Evolutionary conservation across 2,888 invertebrate species (phyloP).

Genomic region (Eucriotettix oculatus): DNA sequence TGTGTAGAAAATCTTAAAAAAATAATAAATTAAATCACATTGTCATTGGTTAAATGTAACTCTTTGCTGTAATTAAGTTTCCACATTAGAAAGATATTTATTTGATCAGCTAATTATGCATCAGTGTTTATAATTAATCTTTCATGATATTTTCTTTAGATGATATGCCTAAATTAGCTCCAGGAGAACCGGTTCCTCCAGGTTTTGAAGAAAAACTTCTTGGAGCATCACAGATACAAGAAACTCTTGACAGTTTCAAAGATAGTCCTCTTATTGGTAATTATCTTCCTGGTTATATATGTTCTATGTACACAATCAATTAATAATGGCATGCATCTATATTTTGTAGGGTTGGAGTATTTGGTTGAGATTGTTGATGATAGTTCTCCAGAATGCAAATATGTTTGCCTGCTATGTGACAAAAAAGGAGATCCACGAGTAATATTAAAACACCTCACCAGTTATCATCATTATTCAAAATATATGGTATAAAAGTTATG

Average conservation of each 20-base stretch:
- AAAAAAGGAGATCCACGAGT: conserved; percentile 65
- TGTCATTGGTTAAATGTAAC: too few relatives aligned
- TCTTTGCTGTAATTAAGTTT: too few relatives aligned
- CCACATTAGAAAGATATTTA: too few relatives aligned
- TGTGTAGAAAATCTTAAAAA: too few relatives aligned
- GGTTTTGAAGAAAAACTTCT: conserved; percentile 48
- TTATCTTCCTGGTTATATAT: background rate
- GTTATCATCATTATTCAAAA: conserved; percentile 56
- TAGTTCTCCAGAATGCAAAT: conserved; percentile 48
- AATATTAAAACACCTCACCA: conserved; percentile 60
- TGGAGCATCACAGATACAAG: conserved; percentile 29
- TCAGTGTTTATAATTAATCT: too few relatives aligned
- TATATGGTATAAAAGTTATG: conserved; percentile 35
- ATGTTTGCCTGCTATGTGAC: conserved; percentile 61
- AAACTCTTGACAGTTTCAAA: conserved; percentile 34
- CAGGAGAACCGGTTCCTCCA: conserved; percentile 53
- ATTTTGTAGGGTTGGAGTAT: conserved; percentile 55
- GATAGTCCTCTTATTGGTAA: conserved; percentile 27
- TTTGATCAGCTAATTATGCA: too few relatives aligned
- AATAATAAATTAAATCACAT: too few relatives aligned
- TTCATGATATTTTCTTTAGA: conserved; percentile 2
- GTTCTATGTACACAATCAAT: background rate
- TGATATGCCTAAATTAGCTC: conserved; percentile 26
- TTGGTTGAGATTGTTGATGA: conserved; percentile 51
- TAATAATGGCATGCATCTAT: conserved; percentile 27